Evolutionary conservation across 1,140 invertebrate genomes (phyloP).

Genomic region (Heliconius himera): DNA sequence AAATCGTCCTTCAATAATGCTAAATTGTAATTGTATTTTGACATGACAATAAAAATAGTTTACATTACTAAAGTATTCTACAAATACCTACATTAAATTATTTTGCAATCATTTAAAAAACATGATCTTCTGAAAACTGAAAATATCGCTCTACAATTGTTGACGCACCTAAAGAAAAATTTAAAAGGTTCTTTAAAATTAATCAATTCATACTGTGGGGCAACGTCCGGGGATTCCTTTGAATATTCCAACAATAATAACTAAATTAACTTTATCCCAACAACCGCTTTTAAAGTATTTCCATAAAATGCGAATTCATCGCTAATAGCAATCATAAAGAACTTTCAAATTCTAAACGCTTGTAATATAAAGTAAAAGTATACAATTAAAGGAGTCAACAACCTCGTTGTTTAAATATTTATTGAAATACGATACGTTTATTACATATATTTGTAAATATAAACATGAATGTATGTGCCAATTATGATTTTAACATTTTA

Average conservation of each 20-base stretch:
- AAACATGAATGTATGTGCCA: background rate
- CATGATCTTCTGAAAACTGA: background rate
- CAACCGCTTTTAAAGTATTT: constrained; percentile 26
- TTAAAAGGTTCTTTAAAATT: constrained; percentile 20
- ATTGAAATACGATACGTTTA: background rate
- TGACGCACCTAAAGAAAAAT: background rate
- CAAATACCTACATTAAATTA: background rate
- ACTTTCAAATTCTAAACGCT: constrained; percentile 24
- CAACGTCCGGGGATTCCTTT: constrained; percentile 16
- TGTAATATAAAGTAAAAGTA: constrained; percentile 22
- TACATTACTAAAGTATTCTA: background rate
- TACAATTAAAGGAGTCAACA: constrained; percentile 8
- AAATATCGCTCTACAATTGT: background rate
- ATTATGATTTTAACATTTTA: background rate
- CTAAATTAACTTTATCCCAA: constrained; percentile 22
- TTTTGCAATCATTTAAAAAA: background rate
- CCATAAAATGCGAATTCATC: constrained; percentile 28
- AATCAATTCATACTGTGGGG: constrained; percentile 13
- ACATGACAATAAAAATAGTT: background rate
- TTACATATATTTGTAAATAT: background rate
- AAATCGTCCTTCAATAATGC: too few species aligned
- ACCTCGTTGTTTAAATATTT: constrained; percentile 9
- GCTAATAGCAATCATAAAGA: constrained; percentile 25
- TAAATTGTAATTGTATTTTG: too few species aligned
- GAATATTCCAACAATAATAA: constrained; percentile 25